Base-by-base conservation (phyloP, 2,888 invertebrate species). In the Tetrapedia diversipes region DNA sequence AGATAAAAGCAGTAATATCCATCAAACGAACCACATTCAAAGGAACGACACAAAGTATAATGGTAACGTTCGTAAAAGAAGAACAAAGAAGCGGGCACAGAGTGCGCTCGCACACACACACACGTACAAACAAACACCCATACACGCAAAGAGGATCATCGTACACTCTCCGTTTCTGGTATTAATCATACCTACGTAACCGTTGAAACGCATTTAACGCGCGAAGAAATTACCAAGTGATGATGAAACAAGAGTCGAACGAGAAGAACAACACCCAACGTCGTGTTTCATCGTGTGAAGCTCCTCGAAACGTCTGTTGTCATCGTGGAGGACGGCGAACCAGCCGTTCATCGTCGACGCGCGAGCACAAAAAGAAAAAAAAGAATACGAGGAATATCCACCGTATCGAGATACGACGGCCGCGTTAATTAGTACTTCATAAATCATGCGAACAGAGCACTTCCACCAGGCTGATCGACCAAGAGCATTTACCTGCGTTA, bases 341-440 rank as follows among this genome's bases (percentile, higher is more conserved):
- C 76, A 80, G 69, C 61, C 60, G 71, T 68, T 79, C 75, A 57
- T n/a, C 43, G 41, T 37, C 43, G 43, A 49, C 41, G 49, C 45
- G 7, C 37, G n/a, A n/a, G 22, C 32, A 37, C 56, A 51, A 69
- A 75, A 61, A 53, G n/a, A n/a, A n/a, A n/a, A n/a, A n/a, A n/a
- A n/a, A n/a, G n/a, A n/a, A n/a, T n/a, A n/a, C 78, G 59, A 0
- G 64, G 67, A 39, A 41, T n/a, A 76, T 72, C 68, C 69, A 49
- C 56, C 60, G 65, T 61, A 80, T 82, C 83, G 65, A 70, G 81
- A 80, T 80, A 77, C 73, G 59, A 67, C 61, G 69, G 59, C 60
- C 77, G 77, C 79, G 83, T 85, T 84, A 84, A 84, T 84, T 85
- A 84, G 79, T 75, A 81, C 81, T 81, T 68, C 83, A 84, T 86